Conservation (phyloP, 1,140 invertebrate genomes). For the Diorhabda elongata region DNA sequence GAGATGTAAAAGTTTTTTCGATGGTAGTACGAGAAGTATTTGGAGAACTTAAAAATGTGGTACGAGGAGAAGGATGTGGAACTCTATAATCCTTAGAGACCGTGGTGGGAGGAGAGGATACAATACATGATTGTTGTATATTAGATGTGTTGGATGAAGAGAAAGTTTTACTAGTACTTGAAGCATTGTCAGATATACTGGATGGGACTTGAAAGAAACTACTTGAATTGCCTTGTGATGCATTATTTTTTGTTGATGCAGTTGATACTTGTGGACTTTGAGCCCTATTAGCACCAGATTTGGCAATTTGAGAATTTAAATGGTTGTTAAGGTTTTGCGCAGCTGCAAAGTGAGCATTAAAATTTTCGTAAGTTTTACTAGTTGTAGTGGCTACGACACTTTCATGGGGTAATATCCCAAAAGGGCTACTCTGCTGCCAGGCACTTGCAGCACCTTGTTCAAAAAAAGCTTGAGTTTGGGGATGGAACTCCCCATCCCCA, state of each 20-base stretch:
- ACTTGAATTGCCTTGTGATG: constrained; percentile 52
- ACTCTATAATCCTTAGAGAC: constrained; percentile 59
- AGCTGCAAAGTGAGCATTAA: constrained; percentile 58
- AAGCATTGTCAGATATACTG: constrained; percentile 46
- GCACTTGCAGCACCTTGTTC: constrained; percentile 57
- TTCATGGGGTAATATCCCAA: constrained; percentile 73
- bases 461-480: constrained; percentile 57
- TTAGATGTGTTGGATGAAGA: constrained; percentile 55
- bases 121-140: constrained; percentile 67
- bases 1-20: constrained; percentile 46
- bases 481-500: constrained; percentile 52
- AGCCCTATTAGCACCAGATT: constrained; percentile 45
- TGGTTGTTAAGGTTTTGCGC: constrained; percentile 57
- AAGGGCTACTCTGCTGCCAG: constrained; percentile 69
- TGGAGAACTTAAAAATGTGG: constrained; percentile 38
- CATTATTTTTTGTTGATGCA: constrained; percentile 52
- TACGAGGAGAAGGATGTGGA: constrained; percentile 47
- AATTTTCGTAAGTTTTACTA: constrained; percentile 62
- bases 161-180: constrained; percentile 46
- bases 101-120: constrained; percentile 57
- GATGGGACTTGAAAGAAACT: constrained; percentile 61
- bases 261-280: constrained; percentile 57
- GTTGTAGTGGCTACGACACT: constrained; percentile 65
- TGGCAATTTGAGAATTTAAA: constrained; percentile 57
- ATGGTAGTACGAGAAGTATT: constrained; percentile 31